Base-by-base conservation (phyloP, 37 sponge, comb jelly and placozoan species). In the Hormiphora californensis region DNA sequence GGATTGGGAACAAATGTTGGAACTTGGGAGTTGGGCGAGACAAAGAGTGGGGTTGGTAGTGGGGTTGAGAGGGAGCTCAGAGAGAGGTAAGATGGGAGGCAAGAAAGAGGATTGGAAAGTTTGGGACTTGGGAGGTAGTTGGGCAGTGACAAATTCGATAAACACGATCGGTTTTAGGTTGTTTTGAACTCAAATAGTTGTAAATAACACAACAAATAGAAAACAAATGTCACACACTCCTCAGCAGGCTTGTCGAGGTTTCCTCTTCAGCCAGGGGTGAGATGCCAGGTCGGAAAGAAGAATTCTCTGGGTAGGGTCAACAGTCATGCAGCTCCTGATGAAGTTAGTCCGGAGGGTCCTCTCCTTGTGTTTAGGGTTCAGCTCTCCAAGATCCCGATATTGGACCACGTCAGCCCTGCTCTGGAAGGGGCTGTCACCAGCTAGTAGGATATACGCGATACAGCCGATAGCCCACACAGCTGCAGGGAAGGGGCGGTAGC, bases 361-460 rank as follows among this genome's bases (percentile, higher is more conserved):
- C 38, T 34, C 37, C n/a, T 5, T 22, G 33, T 36, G 3, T 8
- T 17, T 30, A 1, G 67, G 67, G 32, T 65, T 28, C 67, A 11
- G 28, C 3, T 0, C 1, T 15, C 35, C 37, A 43, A 73, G 11
- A 11, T 2, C n/a, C 44, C 9, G 9, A 41, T 43, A 73, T 7
- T 4, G 21, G 28, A 15, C 43, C n/a, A 73, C 81, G 4, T 73
- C 46, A 9, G 12, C 25, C 4, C 81, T 37, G 23, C 46, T 43
- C 81, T 73, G 81, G 44, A 73, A 73, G 44, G 81, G 81, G 81
- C 7, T 11, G 46, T 73, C 81, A 11, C 81, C 81, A 46, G 40
- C 35, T 1, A 73, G 81, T 1, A 73, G 81, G 44, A 40, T 28
- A 46, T 73, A 73, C 2, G 81, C 43, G 28, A 73, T 1, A 41